Conservation (phyloP, 2,797 vertebrate species). For the Botia kubotai region DNA sequence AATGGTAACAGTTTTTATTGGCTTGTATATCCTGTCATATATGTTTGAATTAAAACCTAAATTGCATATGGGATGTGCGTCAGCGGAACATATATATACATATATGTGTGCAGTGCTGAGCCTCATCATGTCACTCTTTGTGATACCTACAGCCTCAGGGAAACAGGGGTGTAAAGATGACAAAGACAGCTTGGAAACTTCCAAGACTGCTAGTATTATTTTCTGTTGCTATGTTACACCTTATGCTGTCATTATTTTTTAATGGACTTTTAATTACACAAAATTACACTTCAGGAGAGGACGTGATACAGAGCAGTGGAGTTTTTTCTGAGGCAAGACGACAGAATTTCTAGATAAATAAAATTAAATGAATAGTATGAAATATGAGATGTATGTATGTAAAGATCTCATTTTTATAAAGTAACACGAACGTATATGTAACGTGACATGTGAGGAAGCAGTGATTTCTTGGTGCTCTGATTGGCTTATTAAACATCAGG, state of each 20-base stretch:
- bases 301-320: neutral
- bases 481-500: neutral
- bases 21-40: too few species aligned
- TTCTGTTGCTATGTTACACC: slow-evolving; percentile 26
- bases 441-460: neutral
- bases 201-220: slow-evolving; percentile 19
- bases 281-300: slow-evolving; percentile 38
- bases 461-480: neutral
- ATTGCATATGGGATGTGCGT: too few species aligned
- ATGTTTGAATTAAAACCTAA: too few species aligned
- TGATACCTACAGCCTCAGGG: slow-evolving; percentile 8
- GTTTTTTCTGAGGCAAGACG: neutral
- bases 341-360: neutral
- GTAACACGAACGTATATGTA: neutral
- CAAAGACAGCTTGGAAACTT: neutral
- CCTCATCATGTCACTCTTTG: neutral
- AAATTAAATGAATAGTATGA: neutral
- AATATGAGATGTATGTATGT: neutral
- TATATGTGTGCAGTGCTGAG: neutral
- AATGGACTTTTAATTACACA: slow-evolving; percentile 57
- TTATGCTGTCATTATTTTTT: slow-evolving; percentile 41
- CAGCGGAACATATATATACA: neutral
- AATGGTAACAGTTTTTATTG: neutral
- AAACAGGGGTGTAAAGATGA: slow-evolving; percentile 15
- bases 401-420: too few species aligned